Evolutionary conservation across 2,113 vertebrate species (phyloP).

Genomic region (Scartelaos histophorus): DNA sequence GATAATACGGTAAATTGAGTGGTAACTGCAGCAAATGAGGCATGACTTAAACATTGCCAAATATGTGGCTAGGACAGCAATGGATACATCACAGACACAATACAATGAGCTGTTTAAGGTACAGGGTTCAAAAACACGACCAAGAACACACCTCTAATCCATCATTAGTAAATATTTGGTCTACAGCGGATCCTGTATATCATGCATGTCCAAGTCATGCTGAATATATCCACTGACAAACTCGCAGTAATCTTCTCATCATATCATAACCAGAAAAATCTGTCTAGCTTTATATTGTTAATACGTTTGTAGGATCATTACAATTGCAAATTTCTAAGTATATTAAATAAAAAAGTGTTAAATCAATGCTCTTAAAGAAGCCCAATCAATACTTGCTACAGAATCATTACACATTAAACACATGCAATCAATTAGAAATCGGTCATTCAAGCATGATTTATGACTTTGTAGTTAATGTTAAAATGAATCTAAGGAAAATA

Average conservation of each 20-base stretch:
- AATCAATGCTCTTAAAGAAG: background rate
- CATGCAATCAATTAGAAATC: background rate
- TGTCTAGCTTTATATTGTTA: no score
- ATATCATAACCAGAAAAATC: no score
- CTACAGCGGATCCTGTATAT: background rate
- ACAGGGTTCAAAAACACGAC: background rate
- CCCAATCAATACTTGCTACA: background rate
- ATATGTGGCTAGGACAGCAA: background rate
- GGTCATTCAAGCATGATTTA: background rate
- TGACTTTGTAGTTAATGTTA: background rate
- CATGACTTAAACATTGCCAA: constrained; percentile 8
- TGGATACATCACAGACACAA: background rate
- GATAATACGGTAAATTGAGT: constrained; percentile 24
- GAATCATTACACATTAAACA: background rate
- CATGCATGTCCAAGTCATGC: background rate
- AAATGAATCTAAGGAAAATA: background rate
- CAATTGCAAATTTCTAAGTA: background rate
- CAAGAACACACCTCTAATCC: background rate
- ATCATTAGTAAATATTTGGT: background rate
- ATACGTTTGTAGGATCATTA: background rate
- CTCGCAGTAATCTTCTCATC: no score
- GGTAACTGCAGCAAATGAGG: constrained; percentile 31
- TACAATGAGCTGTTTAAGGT: background rate
- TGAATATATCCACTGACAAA: background rate
- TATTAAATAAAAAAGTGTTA: background rate